Percentiles rank a stretch among this genome's conserved stretches.
phyloP scores from a whole-genome alignment of 2,113 vertebrate species.

The Orientallactaga bullata region DNA sequence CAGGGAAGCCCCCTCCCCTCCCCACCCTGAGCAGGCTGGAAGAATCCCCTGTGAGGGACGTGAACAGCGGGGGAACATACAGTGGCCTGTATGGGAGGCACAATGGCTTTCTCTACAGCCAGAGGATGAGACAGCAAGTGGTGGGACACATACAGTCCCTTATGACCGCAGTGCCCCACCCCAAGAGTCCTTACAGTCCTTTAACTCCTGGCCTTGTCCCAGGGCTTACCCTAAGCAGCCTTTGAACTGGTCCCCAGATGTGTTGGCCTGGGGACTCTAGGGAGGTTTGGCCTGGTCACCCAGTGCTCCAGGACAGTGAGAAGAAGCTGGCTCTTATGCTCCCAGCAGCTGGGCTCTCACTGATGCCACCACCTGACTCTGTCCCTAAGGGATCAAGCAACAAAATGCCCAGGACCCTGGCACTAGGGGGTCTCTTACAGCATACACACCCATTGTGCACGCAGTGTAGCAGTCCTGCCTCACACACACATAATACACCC shows the following conservation, averaged over 20 bases:
- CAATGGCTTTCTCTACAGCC: neutral
- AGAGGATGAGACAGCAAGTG: too few species aligned
- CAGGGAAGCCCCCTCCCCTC: neutral
- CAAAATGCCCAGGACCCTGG: neutral
- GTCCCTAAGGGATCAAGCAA: neutral
- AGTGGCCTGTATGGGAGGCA: too few species aligned
- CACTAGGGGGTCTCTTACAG: neutral
- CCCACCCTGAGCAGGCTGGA: neutral
- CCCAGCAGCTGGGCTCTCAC: neutral
- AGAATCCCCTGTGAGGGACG: neutral
- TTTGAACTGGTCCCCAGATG: neutral
- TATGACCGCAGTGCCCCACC: too few species aligned
- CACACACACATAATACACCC: rapidly evolving
- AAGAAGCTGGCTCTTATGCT: neutral
- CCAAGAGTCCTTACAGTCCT: too few species aligned
- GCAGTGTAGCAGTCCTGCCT: too few species aligned
- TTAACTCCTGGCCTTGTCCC: neutral
- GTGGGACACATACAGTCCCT: neutral
- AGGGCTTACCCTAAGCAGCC: neutral
- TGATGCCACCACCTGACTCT: neutral
- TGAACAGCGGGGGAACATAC: neutral
- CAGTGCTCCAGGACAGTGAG: neutral
- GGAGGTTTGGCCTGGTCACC: neutral
- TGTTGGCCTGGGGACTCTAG: neutral
- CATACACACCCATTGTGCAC: neutral